phyloP scores from a whole-genome alignment of 2,888 invertebrate genomes.

The Sclerodermus sp. region DNA sequence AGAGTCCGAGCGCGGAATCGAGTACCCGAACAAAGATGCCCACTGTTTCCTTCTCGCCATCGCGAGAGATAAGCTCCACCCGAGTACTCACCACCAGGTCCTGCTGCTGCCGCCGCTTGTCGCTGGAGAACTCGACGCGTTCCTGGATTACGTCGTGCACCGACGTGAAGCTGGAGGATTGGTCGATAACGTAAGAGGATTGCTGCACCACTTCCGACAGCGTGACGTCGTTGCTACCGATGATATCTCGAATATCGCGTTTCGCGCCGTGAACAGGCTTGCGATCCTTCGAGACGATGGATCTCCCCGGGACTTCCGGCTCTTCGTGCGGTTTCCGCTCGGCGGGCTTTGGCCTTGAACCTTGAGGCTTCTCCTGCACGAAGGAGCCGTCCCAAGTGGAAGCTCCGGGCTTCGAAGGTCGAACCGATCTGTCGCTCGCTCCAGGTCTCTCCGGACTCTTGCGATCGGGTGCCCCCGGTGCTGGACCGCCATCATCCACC shows the following conservation, averaged over 20 bases:
- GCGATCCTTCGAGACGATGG: neutral
- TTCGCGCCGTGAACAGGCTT: neutral
- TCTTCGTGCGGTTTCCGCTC: conserved; percentile 9
- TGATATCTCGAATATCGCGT: conserved; percentile 31
- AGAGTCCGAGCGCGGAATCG: too few relatives aligned
- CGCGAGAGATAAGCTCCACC: too few relatives aligned
- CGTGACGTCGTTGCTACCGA: conserved; percentile 57
- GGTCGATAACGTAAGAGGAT: conserved; percentile 43
- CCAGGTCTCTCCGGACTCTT: conserved; percentile 18
- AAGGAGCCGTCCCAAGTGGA: conserved; percentile 41
- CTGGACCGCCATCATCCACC: too few relatives aligned
- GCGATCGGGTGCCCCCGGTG: conserved; percentile 8
- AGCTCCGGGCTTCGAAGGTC: conserved; percentile 20
- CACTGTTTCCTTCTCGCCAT: too few relatives aligned
- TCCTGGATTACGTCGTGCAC: conserved; percentile 53
- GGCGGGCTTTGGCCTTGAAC: conserved; percentile 11
- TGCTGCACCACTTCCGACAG: conserved; percentile 43
- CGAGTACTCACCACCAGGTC: conserved; percentile 43
- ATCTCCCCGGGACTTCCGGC: neutral
- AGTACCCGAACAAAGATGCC: too few relatives aligned
- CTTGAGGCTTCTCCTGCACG: conserved; percentile 28
- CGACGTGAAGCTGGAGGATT: conserved; percentile 44
- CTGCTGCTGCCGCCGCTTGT: conserved; percentile 50
- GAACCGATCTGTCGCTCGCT: conserved; percentile 9
- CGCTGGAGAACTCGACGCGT: conserved; percentile 58